Evolutionary conservation across 2,888 invertebrate genomes (phyloP).

Genomic region (Cephus rjabovi): DNA sequence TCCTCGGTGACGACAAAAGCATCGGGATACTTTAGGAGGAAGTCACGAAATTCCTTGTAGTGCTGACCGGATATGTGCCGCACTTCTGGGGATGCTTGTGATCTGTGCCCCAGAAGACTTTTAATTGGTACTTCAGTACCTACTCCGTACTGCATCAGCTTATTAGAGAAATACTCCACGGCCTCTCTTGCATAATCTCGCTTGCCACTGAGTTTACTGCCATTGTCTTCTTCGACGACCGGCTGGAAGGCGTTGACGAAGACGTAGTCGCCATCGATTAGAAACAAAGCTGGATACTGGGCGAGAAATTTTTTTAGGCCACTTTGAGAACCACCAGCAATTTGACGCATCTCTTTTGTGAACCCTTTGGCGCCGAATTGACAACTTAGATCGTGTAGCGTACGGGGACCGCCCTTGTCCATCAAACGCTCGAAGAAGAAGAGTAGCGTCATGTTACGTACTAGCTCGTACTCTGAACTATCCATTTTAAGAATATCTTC

Average conservation of each 20-base stretch:
- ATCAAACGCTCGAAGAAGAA: conserved; percentile 98
- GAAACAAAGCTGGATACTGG: conserved; percentile 96
- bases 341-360: conserved; percentile 98
- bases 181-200: conserved; percentile 96
- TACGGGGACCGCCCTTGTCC: conserved; percentile 96
- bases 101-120: conserved; percentile 95
- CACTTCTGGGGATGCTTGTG: conserved; percentile 96
- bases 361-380: conserved; percentile 99
- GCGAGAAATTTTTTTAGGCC: conserved; percentile 96
- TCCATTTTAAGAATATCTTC: conserved; percentile 76
- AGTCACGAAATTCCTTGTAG: conserved; percentile 93
- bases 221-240: conserved; percentile 71
- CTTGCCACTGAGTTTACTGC: conserved; percentile 71
- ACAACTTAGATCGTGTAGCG: conserved; percentile 97
- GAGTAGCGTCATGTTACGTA: conserved; percentile 93
- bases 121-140: conserved; percentile 97
- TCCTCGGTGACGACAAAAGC: conserved; percentile 86
- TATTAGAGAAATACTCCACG: conserved; percentile 96
- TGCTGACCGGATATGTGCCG: conserved; percentile 95
- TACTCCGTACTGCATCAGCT: conserved; percentile 94
- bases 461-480: conserved; percentile 93
- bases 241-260: conserved; percentile 85
- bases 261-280: conserved; percentile 93
- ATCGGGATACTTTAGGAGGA: conserved; percentile 85
- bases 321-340: conserved; percentile 94